Evolutionary conservation across 1,140 invertebrate genomes (phyloP).

Genomic region (Caenorhabditis remanei): DNA sequence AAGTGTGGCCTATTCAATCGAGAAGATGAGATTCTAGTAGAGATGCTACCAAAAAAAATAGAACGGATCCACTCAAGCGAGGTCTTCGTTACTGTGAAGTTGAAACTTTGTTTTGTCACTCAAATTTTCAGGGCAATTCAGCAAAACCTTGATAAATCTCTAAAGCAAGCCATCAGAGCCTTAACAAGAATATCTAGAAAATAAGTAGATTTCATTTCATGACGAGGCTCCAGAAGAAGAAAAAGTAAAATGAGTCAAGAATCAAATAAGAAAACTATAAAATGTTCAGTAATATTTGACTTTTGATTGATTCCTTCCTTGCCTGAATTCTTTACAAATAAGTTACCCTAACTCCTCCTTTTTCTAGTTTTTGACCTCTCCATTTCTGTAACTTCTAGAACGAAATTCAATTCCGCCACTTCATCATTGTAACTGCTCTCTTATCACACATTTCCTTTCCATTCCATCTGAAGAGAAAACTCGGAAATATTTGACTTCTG

Average conservation of each 20-base stretch:
- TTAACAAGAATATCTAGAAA: no score
- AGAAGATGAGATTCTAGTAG: no score
- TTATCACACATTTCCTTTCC: background rate
- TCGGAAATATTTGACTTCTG: background rate
- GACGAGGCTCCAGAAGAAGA: background rate
- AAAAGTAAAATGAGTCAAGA: background rate
- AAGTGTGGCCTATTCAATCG: no score
- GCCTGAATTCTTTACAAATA: background rate
- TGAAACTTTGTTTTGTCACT: no score
- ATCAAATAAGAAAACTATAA: background rate
- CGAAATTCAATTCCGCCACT: background rate
- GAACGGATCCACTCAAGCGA: no score
- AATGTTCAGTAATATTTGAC: background rate
- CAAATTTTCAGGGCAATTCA: no score
- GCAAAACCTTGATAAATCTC: no score
- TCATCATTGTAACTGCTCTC: background rate
- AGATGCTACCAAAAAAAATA: no score
- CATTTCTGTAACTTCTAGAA: background rate
- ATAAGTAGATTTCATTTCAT: no score
- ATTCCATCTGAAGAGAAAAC: background rate
- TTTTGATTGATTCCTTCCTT: background rate
- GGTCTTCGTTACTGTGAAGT: no score
- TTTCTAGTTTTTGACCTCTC: constrained; percentile 2
- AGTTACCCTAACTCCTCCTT: background rate
- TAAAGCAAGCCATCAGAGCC: no score